Percentiles rank a stretch among this genome's conserved stretches.
Evolutionary conservation across 2,888 invertebrate species (phyloP).

Genomic region (Cerastis rubricosa): DNA sequence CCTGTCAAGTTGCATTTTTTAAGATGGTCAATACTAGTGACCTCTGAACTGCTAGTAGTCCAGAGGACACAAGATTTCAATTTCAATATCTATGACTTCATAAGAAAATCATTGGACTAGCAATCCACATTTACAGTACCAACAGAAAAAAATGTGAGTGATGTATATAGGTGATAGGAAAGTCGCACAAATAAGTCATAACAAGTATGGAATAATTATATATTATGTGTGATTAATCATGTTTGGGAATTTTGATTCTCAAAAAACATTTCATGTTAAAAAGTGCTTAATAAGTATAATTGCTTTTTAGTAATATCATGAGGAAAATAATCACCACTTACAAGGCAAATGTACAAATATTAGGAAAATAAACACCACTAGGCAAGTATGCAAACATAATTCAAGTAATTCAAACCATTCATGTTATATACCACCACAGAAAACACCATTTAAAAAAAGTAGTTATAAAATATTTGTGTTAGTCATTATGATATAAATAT

Average conservation of each 20-base stretch:
- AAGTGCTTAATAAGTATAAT: neutral
- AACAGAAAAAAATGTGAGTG: neutral
- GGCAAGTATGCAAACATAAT: slow-evolving; percentile 9
- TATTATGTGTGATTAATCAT: neutral
- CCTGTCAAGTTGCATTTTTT: neutral
- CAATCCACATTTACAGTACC: neutral
- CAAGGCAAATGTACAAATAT: slow-evolving; percentile 1
- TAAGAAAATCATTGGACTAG: neutral
- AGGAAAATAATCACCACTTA: neutral
- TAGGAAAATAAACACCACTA: neutral
- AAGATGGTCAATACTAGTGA: no score
- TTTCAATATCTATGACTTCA: neutral
- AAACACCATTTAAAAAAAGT: slow-evolving; percentile 4
- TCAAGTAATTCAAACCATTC: neutral
- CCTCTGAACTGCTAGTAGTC: no score
- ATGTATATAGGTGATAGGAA: neutral
- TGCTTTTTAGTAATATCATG: slow-evolving; percentile 5
- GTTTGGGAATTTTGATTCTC: neutral
- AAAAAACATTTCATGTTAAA: neutral
- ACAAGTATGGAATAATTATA: neutral
- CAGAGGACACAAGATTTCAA: neutral
- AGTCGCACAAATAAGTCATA: slow-evolving; percentile 10
- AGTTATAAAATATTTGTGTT: neutral
- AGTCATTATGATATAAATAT: neutral
- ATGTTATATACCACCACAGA: neutral